These are phyloP conservation scores for Pentalonia nigronervosa DNA, from an alignment of 1,140 invertebrate genomes.

Conservation along the genomic window DNA sequence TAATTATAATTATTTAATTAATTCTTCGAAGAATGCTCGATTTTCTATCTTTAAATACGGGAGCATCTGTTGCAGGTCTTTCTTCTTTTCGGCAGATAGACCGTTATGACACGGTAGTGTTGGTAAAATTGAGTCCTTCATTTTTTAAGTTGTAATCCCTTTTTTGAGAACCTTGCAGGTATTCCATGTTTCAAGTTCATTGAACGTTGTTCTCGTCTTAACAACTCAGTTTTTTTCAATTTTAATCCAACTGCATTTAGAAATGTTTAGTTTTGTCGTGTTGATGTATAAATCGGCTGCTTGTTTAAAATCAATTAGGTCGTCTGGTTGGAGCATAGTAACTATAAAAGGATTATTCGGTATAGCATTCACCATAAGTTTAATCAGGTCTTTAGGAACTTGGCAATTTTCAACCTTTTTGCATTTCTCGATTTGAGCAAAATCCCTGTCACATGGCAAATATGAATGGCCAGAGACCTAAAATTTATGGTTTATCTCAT, in stretches of 20 bases:
- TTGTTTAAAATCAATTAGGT: slow-evolving; percentile 56
- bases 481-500: slow-evolving; percentile 60
- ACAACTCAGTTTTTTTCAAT: slow-evolving; percentile 46
- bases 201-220: slow-evolving; percentile 47
- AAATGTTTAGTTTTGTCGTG: slow-evolving; percentile 53
- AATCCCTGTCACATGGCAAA: slow-evolving; percentile 46
- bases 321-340: slow-evolving; percentile 48
- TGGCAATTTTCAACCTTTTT: slow-evolving; percentile 55
- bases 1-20: slow-evolving; percentile 11
- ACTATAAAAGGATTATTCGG: slow-evolving; percentile 53
- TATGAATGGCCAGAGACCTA: slow-evolving; percentile 47
- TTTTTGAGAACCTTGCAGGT: slow-evolving; percentile 55
- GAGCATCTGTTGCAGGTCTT: slow-evolving; percentile 56
- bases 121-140: slow-evolving; percentile 18
- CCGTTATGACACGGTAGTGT: slow-evolving; percentile 30
- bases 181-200: slow-evolving; percentile 53
- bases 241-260: slow-evolving; percentile 53
- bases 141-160: slow-evolving; percentile 54
- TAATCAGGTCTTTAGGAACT: slow-evolving; percentile 57
- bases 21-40: slow-evolving; percentile 37
- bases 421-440: slow-evolving; percentile 56
- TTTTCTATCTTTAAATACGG: slow-evolving; percentile 56
- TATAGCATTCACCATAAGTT: slow-evolving; percentile 43
- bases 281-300: slow-evolving; percentile 34
- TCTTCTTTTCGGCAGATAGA: slow-evolving; percentile 53